Evolutionary conservation across 2,797 vertebrate genomes (phyloP).

Genomic region (Tragelaphus oryx): DNA sequence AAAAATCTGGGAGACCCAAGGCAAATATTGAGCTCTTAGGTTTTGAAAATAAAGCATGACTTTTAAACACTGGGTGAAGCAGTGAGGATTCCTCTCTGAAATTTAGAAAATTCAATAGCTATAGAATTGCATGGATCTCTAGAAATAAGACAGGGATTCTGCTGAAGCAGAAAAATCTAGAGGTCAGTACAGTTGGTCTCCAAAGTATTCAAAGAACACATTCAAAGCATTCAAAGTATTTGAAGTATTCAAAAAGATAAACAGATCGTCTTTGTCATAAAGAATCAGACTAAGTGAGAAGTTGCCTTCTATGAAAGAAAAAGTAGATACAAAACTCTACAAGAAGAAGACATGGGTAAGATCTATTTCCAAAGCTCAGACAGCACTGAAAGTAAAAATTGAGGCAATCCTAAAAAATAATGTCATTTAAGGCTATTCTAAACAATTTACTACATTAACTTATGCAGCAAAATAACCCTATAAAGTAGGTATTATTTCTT

Average conservation of each 20-base stretch:
- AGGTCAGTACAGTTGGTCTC: not conserved
- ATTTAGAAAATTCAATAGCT: not conserved
- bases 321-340: not conserved
- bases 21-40: not conserved
- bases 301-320: not conserved
- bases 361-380: not conserved
- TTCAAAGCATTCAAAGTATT: not conserved
- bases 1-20: not conserved
- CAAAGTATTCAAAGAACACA: not conserved
- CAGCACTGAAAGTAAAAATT: not conserved
- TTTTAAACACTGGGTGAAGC: conserved; percentile 19
- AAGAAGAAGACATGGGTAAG: not conserved
- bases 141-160: not conserved
- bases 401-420: not conserved
- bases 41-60: not conserved
- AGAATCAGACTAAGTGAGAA: conserved; percentile 5
- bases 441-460: not conserved
- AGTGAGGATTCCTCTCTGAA: not conserved
- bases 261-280: not conserved
- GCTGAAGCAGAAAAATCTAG: not conserved
- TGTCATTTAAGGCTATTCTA: not conserved
- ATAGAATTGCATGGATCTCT: not conserved
- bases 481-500: not conserved
- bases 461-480: not conserved
- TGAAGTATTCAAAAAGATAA: not conserved